phyloP scores from a whole-genome alignment of 2,113 vertebrate genomes.

The Raja brachyura region DNA sequence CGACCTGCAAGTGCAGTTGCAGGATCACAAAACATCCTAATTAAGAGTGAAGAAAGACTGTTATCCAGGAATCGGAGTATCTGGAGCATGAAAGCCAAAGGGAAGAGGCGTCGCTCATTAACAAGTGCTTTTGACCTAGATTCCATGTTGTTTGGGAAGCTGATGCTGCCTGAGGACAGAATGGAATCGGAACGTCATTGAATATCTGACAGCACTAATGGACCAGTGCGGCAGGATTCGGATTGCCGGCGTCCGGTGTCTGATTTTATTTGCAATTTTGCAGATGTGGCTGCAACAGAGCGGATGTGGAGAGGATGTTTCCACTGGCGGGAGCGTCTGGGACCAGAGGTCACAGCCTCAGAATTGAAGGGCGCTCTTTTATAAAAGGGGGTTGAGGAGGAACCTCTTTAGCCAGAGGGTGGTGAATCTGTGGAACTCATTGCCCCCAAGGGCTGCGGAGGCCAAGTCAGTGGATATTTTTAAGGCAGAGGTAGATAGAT shows the following conservation, averaged over 20 bases:
- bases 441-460: too few relatives aligned
- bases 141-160: background rate
- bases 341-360: too few relatives aligned
- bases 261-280: background rate
- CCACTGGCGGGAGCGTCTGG: too few relatives aligned
- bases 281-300: too few relatives aligned
- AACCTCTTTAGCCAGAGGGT: too few relatives aligned
- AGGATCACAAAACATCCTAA: conserved; percentile 12
- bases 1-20: background rate
- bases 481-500: too few relatives aligned
- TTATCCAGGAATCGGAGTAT: conserved; percentile 18
- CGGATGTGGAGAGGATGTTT: too few relatives aligned
- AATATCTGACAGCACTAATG: background rate
- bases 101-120: conserved; percentile 12
- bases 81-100: conserved; percentile 32
- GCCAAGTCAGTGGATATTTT: too few relatives aligned
- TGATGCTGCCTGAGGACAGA: background rate
- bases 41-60: background rate
- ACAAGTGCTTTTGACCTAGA: conserved; percentile 17
- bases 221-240: background rate
- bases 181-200: conserved; percentile 6
- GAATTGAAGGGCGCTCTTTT: too few relatives aligned
- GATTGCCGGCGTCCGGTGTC: background rate
- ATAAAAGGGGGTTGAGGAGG: too few relatives aligned
- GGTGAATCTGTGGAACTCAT: too few relatives aligned